A percentile compares a stretch with the other conserved stretches of the same genome.
phyloP scores from a whole-genome alignment of 2,888 invertebrate genomes.

The Apamea monoglypha region DNA sequence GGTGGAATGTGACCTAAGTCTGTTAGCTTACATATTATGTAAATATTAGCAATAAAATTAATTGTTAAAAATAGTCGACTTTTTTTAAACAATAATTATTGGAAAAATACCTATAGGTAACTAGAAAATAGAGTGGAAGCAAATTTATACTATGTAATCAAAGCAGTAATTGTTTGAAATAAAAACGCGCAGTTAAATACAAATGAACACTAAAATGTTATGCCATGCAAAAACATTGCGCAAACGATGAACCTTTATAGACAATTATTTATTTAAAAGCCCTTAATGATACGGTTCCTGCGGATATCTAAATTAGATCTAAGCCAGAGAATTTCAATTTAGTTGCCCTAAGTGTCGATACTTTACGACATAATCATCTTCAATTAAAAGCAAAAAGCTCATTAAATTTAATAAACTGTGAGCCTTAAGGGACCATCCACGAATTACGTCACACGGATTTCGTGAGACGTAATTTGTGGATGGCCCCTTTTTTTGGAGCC shows the following conservation, averaged over 20 bases:
- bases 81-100: neutral
- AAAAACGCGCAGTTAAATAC: neutral
- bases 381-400: conserved; percentile 54
- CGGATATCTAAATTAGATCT: conserved; percentile 47
- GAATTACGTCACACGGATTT: neutral
- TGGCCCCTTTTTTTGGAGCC: neutral
- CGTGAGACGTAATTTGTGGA: too few species aligned
- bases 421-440: conserved; percentile 31
- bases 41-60: too few species aligned
- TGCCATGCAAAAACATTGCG: conserved; percentile 3
- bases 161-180: neutral
- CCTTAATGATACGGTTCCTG: conserved; percentile 16
- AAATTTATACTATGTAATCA: neutral
- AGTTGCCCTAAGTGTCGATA: conserved; percentile 22
- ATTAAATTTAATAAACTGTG: conserved; percentile 74
- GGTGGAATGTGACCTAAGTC: too few species aligned
- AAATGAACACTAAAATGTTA: conserved; percentile 17
- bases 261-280: conserved; percentile 48
- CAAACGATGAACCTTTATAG: neutral
- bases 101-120: neutral
- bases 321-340: conserved; percentile 20
- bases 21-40: too few species aligned
- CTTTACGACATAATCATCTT: conserved; percentile 51
- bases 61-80: too few species aligned
- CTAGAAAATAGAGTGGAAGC: neutral